These are phyloP conservation scores for Stegastes partitus DNA, from an alignment of 2,113 vertebrate genomes.

Conservation along the genomic window DNA sequence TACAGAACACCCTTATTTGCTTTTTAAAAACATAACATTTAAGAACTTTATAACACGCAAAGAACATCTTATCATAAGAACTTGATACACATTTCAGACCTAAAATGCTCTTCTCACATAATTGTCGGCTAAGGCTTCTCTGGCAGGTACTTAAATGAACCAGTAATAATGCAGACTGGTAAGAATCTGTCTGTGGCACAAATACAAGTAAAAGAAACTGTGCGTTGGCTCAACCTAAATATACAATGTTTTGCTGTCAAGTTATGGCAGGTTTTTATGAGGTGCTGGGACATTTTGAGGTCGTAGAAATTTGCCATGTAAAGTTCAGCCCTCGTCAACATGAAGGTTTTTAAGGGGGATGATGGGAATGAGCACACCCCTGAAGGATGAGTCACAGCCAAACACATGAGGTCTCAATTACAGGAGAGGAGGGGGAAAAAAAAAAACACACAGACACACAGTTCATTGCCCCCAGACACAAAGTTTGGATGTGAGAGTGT, in stretches of 20 bases:
- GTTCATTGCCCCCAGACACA: constrained; percentile 71
- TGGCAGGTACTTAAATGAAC: too few relatives aligned
- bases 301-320: not conserved
- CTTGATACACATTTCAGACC: too few relatives aligned
- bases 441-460: constrained; percentile 47
- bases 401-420: constrained; percentile 54
- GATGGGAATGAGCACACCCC: constrained; percentile 16
- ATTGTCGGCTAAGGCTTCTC: too few relatives aligned
- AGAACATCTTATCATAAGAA: too few relatives aligned
- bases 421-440: not conserved
- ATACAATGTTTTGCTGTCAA: not conserved
- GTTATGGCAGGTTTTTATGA: not conserved
- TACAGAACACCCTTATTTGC: too few relatives aligned
- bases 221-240: not conserved
- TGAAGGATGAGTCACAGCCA: constrained; percentile 51
- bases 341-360: not conserved
- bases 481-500: constrained; percentile 66
- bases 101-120: too few relatives aligned
- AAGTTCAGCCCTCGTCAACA: not conserved
- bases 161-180: too few relatives aligned
- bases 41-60: too few relatives aligned
- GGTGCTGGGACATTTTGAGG: constrained; percentile 19
- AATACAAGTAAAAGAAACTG: too few relatives aligned
- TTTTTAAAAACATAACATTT: too few relatives aligned
- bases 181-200: too few relatives aligned